phyloP scores from a whole-genome alignment of 2,797 vertebrate species.

The Sebastes miniatus region DNA sequence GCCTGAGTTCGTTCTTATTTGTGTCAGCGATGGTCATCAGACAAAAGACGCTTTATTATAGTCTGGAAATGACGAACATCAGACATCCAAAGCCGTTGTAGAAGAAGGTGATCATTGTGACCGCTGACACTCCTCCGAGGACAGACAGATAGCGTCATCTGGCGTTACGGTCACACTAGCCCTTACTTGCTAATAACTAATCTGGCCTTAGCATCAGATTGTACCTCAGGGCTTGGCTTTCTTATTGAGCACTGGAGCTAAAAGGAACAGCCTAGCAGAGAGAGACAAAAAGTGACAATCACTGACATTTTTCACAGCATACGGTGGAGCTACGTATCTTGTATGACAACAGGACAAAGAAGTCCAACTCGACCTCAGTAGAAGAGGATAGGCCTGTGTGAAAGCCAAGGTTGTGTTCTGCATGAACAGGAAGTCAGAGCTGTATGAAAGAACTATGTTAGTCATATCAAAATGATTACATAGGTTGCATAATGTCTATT shows the following conservation, averaged over 20 bases:
- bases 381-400: not conserved
- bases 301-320: conserved; percentile 31
- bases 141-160: conserved; percentile 74
- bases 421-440: not conserved
- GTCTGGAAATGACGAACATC: conserved; percentile 50
- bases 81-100: conserved; percentile 38
- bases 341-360: conserved; percentile 12
- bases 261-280: conserved; percentile 20
- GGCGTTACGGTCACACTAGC: conserved; percentile 60
- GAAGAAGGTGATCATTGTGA: conserved; percentile 69
- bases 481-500: not conserved
- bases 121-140: conserved; percentile 43
- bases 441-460: not conserved
- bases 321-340: not conserved
- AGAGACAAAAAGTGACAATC: conserved; percentile 39
- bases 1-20: conserved; percentile 51
- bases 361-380: not conserved
- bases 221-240: conserved; percentile 40
- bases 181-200: conserved; percentile 50
- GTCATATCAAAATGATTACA: not conserved
- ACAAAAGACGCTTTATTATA: conserved; percentile 70
- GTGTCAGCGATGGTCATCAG: conserved; percentile 46
- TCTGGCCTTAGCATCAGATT: conserved; percentile 38
- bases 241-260: conserved; percentile 30
- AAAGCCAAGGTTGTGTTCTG: conserved; percentile 6